Percentiles rank a stretch among this genome's conserved stretches.
phyloP scores from a whole-genome alignment of 2,888 invertebrate species.

The Chrysomela aeneicollis region DNA sequence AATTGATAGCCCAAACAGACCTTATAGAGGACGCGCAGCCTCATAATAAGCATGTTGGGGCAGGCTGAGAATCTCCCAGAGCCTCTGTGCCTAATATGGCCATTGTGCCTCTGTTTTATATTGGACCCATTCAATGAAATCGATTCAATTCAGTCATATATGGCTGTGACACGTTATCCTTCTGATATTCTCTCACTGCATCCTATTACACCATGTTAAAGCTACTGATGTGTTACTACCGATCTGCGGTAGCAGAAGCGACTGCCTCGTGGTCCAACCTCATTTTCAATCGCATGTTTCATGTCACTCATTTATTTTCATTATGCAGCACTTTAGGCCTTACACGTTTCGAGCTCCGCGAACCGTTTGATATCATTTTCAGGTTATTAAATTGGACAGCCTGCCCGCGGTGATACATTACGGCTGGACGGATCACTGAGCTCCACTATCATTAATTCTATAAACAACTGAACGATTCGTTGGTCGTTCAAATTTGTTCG shows the following conservation, averaged over 20 bases:
- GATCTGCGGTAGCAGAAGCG: neutral
- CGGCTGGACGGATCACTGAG: neutral
- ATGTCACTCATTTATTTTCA: constrained; percentile 25
- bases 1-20: neutral
- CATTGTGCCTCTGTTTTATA: too few species aligned
- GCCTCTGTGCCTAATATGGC: too few species aligned
- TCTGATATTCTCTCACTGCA: too few species aligned
- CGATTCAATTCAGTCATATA: too few species aligned
- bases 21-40: neutral
- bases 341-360: constrained; percentile 11
- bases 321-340: constrained; percentile 23
- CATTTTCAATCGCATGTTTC: constrained; percentile 18
- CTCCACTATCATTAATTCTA: neutral
- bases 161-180: too few species aligned
- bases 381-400: constrained; percentile 39
- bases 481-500: too few species aligned
- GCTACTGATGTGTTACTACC: too few species aligned
- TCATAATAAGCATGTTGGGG: too few species aligned
- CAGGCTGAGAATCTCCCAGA: too few species aligned
- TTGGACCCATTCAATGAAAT: too few species aligned
- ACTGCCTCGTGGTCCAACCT: neutral
- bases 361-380: constrained; percentile 23
- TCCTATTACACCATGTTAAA: too few species aligned
- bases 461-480: neutral
- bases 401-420: constrained; percentile 41